A percentile compares a stretch with the other conserved stretches of the same genome.
phyloP scores from a whole-genome alignment of 2,113 vertebrate genomes.

The Heterotis niloticus region DNA sequence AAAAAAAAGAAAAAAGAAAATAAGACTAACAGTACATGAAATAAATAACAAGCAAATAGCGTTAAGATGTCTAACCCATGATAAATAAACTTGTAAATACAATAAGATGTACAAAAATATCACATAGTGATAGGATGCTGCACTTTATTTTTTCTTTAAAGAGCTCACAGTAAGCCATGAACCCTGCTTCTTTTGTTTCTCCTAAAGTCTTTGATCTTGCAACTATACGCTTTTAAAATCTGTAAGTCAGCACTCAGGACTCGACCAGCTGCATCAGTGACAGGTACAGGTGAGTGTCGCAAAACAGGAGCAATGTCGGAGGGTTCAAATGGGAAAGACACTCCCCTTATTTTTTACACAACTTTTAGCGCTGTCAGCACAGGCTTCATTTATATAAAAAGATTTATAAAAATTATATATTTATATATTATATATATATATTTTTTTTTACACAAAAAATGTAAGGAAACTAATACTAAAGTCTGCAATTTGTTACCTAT shows the following conservation, averaged over 20 bases:
- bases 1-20: constrained; percentile 80
- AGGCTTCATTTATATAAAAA: constrained; percentile 83
- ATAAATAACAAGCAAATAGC: constrained; percentile 87
- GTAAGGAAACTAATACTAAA: constrained; percentile 83
- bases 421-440: constrained; percentile 42
- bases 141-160: constrained; percentile 71
- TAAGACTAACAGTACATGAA: constrained; percentile 78
- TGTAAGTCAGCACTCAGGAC: constrained; percentile 66
- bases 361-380: constrained; percentile 77
- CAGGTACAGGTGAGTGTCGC: constrained; percentile 67
- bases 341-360: constrained; percentile 57
- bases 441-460: constrained; percentile 77
- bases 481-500: constrained; percentile 71
- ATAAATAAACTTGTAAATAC: constrained; percentile 89
- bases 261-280: constrained; percentile 69
- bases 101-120: constrained; percentile 93
- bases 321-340: constrained; percentile 64
- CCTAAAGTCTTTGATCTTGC: constrained; percentile 68
- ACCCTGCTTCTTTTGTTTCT: constrained; percentile 56
- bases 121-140: constrained; percentile 93
- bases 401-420: constrained; percentile 98
- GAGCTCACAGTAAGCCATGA: constrained; percentile 64
- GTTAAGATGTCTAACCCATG: constrained; percentile 76
- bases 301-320: constrained; percentile 65
- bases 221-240: constrained; percentile 66